phyloP scores from a whole-genome alignment of 1,140 invertebrate species.

The Trichonephila clavipes region DNA sequence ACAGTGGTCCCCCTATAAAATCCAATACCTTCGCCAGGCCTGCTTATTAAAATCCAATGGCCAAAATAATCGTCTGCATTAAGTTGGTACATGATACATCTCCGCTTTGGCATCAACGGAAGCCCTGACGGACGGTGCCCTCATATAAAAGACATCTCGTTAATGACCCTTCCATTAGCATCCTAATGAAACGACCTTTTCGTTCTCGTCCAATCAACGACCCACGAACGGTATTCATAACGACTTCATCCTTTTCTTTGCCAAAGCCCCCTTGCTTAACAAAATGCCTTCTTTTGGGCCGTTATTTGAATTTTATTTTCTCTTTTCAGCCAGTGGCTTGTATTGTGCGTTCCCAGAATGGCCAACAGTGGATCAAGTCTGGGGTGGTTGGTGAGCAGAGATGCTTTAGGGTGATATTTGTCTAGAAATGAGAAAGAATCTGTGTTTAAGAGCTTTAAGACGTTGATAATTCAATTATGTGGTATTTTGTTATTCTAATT shows the following conservation, averaged over 20 bases:
- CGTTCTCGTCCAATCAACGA: conserved; percentile 57
- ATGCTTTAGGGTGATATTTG: too few species aligned
- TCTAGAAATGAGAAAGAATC: too few species aligned
- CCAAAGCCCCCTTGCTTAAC: conserved; percentile 5
- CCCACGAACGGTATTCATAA: conserved; percentile 66
- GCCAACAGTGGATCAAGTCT: neutral
- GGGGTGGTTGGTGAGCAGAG: too few species aligned
- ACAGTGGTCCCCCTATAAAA: neutral
- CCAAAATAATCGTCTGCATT: conserved; percentile 67
- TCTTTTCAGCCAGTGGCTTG: neutral
- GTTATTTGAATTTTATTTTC: conserved; percentile 23
- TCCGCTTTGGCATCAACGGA: neutral
- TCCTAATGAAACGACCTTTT: conserved; percentile 68
- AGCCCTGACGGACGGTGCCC: neutral
- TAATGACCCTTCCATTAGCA: conserved; percentile 69
- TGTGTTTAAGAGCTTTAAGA: too few species aligned
- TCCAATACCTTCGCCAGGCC: conserved; percentile 22
- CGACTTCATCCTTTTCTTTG: conserved; percentile 47
- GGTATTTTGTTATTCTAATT: too few species aligned
- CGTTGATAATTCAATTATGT: too few species aligned
- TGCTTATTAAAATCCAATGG: conserved; percentile 66
- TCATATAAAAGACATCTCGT: conserved; percentile 13
- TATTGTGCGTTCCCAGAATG: neutral
- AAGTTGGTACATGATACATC: conserved; percentile 9
- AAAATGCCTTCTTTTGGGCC: conserved; percentile 16